Percentiles rank a stretch among this genome's conserved stretches.
phyloP scores from a whole-genome alignment of 2,888 invertebrate genomes.

The Cephonodes hylas region DNA sequence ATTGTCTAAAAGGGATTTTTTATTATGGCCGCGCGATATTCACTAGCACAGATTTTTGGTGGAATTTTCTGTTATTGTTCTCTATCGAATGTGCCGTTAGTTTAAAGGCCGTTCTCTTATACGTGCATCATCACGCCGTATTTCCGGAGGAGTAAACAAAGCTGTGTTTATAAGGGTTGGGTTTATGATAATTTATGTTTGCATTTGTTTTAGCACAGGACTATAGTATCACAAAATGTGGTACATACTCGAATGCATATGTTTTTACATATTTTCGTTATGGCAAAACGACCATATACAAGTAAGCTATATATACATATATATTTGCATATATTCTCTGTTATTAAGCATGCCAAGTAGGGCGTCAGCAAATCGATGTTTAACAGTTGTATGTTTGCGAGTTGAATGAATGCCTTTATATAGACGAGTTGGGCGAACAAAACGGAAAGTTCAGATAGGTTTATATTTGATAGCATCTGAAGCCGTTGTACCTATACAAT shows the following conservation, averaged over 20 bases:
- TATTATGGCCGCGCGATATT: constrained; percentile 66
- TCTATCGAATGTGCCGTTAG: constrained; percentile 34
- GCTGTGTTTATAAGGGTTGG: no score
- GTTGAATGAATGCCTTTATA: neutral
- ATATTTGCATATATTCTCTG: no score
- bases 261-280: no score
- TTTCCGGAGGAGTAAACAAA: no score
- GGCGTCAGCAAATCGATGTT: constrained; percentile 22
- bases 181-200: no score
- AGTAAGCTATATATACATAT: no score
- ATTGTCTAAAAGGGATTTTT: constrained; percentile 75
- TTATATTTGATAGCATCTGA: constrained; percentile 3
- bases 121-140: no score
- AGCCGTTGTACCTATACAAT: neutral
- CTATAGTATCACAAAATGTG: no score
- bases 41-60: constrained; percentile 69
- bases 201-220: no score
- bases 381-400: neutral
- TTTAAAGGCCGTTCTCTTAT: no score
- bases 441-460: neutral
- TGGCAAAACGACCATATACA: no score
- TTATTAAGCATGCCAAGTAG: constrained; percentile 16
- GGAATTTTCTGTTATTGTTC: constrained; percentile 52
- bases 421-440: neutral
- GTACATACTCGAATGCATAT: no score